Evolutionary conservation across 1,140 invertebrate species (phyloP).

Genomic region (Drosophila santomea): DNA sequence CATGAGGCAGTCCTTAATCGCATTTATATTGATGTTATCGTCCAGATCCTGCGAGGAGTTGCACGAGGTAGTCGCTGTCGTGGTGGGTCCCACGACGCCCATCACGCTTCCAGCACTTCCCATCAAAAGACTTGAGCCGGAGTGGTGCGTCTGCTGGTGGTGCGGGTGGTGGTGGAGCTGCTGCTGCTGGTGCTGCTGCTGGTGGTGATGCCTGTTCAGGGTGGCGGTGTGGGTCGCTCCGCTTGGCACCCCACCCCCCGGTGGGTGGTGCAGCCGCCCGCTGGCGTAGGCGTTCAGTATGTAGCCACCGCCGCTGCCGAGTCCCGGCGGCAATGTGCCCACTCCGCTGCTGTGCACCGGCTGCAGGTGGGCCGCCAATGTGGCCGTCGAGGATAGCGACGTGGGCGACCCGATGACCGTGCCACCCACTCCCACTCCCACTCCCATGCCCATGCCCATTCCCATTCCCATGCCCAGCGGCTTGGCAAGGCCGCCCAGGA

Average conservation of each 20-base stretch:
- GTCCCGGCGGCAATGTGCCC: constrained; percentile 72
- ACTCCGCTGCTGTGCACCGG: constrained; percentile 67
- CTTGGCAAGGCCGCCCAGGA: constrained; percentile 56
- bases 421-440: constrained; percentile 42
- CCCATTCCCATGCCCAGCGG: constrained; percentile 54
- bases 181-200: constrained; percentile 44
- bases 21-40: constrained; percentile 84
- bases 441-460: constrained; percentile 46
- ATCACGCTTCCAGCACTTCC: constrained; percentile 71
- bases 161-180: constrained; percentile 45
- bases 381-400: constrained; percentile 68
- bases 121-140: constrained; percentile 69
- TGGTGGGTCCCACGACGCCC: constrained; percentile 47
- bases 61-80: constrained; percentile 77
- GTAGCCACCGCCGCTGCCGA: constrained; percentile 75
- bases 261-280: constrained; percentile 59
- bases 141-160: constrained; percentile 58
- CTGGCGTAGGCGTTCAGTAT: constrained; percentile 71
- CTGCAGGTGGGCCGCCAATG: constrained; percentile 63
- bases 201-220: constrained; percentile 70
- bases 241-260: not conserved
- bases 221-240: constrained; percentile 52
- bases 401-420: constrained; percentile 69
- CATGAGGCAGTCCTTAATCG: constrained; percentile 84
- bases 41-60: constrained; percentile 82